phyloP scores from a whole-genome alignment of 2,888 invertebrate genomes.

The Papilio gigon region DNA sequence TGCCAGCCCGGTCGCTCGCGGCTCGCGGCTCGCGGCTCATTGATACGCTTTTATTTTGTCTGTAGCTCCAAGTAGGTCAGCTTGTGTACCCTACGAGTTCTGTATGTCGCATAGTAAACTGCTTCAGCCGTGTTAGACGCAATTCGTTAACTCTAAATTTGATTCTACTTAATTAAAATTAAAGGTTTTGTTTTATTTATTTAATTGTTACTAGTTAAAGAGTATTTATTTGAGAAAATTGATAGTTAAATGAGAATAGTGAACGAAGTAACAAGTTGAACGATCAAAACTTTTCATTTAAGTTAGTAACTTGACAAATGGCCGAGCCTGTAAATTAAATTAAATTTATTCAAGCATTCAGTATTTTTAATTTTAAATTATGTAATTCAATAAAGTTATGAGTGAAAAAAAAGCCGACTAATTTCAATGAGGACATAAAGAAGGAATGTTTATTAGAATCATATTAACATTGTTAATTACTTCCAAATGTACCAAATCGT shows the following conservation, averaged over 20 bases:
- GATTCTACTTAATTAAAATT: background rate
- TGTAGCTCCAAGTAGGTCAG: slow-evolving; percentile 38
- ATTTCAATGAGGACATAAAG: background rate
- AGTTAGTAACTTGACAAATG: slow-evolving; percentile 2
- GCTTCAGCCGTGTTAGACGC: background rate
- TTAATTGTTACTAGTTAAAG: background rate
- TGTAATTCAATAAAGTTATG: no score
- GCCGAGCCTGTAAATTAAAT: background rate
- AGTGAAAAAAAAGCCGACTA: background rate
- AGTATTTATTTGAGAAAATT: background rate
- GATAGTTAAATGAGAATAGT: background rate
- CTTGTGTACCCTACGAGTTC: slow-evolving; percentile 31
- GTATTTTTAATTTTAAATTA: background rate
- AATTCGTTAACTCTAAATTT: slow-evolving; percentile 2
- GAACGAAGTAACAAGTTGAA: background rate
- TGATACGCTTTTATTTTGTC: slow-evolving; percentile 43
- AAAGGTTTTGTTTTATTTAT: background rate
- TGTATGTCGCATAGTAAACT: slow-evolving; percentile 27
- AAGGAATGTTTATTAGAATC: background rate
- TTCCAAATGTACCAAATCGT: slow-evolving; percentile 7
- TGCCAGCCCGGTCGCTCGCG: slow-evolving; percentile 58
- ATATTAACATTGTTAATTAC: slow-evolving; percentile 12
- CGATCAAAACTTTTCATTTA: background rate
- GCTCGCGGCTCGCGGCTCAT: slow-evolving; percentile 33
- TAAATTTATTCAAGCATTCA: background rate